Evolutionary conservation across 2,888 invertebrate species (phyloP), one percentile per base, ranked within the genome.

Genomic region (Polydrusus cervinus): DNA sequence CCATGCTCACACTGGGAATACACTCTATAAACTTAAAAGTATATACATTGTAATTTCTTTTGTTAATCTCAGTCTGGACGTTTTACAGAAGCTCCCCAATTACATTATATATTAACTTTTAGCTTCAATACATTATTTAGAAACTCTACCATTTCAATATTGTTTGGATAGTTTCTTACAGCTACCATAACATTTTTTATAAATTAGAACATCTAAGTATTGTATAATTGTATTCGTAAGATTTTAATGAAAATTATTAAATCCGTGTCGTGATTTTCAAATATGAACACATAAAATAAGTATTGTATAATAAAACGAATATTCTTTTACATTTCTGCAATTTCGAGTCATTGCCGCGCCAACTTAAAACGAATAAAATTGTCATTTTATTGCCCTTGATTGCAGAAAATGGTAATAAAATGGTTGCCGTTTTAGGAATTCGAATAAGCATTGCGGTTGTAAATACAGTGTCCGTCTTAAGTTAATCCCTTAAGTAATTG

Each of bases 341-440:
- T 72, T 62, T 70, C 38, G 40, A 62, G 60, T 73, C 76, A 60
- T 76, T 76, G 66, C 76, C 69, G 69, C 65, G 64, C 69, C 55
- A 45, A 76, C 68, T 61, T 70, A 65, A 74, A 62, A 57, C 71
- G 71, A 73, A 74, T 76, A 76, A 76, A 76, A 76, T 74, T 72
- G 68, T 45, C 70, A 62, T 70, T 76, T 76, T 76, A 76, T 74
- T 70, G 66, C 64, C 74, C 38, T 51, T 70, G 66, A 73, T 73
- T 62, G 71, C 74, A 67, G 74, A 66, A 70, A 76, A 74, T 76
- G 76, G 70, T 74, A 74, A 74, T 76, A 30, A 71, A 75, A 75
- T 75, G 34, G 65, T 60, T 66, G 60, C 71, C 66, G 66, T 57
- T 71, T 57, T 49, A 65, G 60, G 64, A 57, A 38, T 38, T 60